phyloP scores from a whole-genome alignment of 1,140 invertebrate species.

The Melitaea cinxia region DNA sequence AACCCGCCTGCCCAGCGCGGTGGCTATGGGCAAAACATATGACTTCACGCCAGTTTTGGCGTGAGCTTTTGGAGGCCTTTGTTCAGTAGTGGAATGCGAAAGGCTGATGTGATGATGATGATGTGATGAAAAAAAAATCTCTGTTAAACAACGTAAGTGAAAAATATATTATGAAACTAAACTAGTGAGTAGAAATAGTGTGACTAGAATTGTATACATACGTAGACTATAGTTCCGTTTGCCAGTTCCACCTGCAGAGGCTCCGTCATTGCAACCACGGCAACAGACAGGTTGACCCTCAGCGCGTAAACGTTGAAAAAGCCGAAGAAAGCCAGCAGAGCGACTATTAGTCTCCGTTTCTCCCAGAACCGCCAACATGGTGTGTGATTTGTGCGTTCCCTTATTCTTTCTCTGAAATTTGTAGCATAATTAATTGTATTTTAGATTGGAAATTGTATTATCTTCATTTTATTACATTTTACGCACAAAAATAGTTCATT shows the following conservation, averaged over 20 bases:
- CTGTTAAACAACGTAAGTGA: no score
- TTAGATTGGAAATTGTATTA: not conserved
- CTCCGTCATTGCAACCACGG: slow-evolving; percentile 94
- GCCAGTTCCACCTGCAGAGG: slow-evolving; percentile 82
- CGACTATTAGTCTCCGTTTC: slow-evolving; percentile 87
- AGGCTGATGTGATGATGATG: no score
- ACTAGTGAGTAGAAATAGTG: no score
- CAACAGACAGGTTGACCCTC: slow-evolving; percentile 93
- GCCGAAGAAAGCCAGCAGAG: slow-evolving; percentile 91
- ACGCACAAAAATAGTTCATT: no score
- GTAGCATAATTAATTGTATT: not conserved
- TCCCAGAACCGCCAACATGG: slow-evolving; percentile 87
- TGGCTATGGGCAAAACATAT: no score
- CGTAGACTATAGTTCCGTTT: slow-evolving; percentile 82
- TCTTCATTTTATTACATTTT: not conserved
- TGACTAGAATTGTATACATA: slow-evolving; percentile 55
- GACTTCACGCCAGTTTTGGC: no score
- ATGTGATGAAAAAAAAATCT: no score
- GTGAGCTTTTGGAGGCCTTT: no score
- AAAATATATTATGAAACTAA: no score
- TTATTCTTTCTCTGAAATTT: slow-evolving; percentile 75
- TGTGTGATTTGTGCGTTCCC: slow-evolving; percentile 62
- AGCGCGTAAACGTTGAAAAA: slow-evolving; percentile 94
- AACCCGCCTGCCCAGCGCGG: no score
- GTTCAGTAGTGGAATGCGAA: no score